Conservation (phyloP, 2,888 invertebrate genomes). For the Noctua fimbriata region DNA sequence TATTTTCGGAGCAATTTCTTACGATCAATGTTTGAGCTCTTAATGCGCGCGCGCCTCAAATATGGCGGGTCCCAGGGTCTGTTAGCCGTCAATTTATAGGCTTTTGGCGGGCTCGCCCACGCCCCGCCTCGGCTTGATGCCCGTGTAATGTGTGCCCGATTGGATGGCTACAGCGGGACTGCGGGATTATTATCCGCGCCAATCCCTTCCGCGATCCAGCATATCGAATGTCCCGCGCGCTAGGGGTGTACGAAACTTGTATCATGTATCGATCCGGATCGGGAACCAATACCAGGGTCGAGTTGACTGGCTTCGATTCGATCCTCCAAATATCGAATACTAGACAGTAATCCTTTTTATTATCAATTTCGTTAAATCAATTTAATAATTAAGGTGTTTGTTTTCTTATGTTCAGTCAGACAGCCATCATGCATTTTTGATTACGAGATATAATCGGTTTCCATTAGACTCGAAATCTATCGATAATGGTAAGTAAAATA, state of each 20-base stretch:
- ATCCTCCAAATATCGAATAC: neutral
- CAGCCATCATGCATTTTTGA: neutral
- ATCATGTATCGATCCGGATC: neutral
- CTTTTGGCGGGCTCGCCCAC: constrained; percentile 70
- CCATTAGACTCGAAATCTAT: neutral
- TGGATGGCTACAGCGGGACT: constrained; percentile 61
- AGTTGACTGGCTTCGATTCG: neutral
- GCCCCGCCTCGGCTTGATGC: constrained; percentile 58
- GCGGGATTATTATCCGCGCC: constrained; percentile 53
- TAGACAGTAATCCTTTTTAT: neutral
- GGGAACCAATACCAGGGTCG: too few relatives aligned
- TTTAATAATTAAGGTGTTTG: neutral
- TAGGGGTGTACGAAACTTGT: constrained; percentile 6
- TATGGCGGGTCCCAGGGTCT: constrained; percentile 50
- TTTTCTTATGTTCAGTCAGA: neutral
- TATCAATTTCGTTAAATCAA: neutral
- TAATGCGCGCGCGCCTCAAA: constrained; percentile 41
- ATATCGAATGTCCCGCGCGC: constrained; percentile 60
- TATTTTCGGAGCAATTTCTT: constrained; percentile 14
- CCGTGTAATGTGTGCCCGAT: constrained; percentile 70
- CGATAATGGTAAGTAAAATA: neutral
- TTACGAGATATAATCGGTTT: neutral
- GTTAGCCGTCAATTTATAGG: constrained; percentile 71
- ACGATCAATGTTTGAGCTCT: constrained; percentile 14
- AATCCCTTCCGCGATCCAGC: constrained; percentile 65